Conservation (phyloP, 2,113 vertebrate genomes). For the Myiagra hebetior region DNA sequence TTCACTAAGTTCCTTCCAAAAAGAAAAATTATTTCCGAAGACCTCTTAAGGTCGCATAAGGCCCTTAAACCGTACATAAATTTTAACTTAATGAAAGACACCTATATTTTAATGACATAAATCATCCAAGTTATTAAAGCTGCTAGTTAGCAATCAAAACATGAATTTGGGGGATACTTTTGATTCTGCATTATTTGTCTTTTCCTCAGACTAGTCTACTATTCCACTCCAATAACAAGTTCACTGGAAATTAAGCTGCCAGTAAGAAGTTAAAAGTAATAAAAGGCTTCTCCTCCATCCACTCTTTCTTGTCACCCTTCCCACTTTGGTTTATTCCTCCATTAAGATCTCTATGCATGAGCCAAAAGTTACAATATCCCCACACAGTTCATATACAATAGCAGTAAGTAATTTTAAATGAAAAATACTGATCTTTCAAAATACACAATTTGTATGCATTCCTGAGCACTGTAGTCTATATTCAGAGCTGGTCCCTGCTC, state of each 20-base stretch:
- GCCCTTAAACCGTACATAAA: background rate
- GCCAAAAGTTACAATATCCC: background rate
- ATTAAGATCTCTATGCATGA: background rate
- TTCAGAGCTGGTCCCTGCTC: background rate
- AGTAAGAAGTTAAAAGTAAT: background rate
- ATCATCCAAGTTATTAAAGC: background rate
- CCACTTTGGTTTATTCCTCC: background rate
- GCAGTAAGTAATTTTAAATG: background rate
- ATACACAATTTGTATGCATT: background rate
- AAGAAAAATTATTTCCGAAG: background rate
- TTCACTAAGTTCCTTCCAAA: background rate
- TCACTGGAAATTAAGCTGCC: background rate
- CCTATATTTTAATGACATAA: background rate
- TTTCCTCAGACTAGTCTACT: background rate
- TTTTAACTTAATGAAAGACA: background rate
- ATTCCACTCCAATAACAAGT: background rate
- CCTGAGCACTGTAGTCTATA: background rate
- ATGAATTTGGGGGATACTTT: background rate
- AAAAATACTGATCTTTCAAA: background rate
- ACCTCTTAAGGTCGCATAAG: background rate
- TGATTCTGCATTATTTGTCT: background rate
- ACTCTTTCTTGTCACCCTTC: background rate
- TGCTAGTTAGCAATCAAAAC: background rate
- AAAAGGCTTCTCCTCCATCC: background rate
- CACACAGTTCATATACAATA: background rate